phyloP scores from a whole-genome alignment of 2,888 invertebrate species.

The Catotricha subobsoleta region DNA sequence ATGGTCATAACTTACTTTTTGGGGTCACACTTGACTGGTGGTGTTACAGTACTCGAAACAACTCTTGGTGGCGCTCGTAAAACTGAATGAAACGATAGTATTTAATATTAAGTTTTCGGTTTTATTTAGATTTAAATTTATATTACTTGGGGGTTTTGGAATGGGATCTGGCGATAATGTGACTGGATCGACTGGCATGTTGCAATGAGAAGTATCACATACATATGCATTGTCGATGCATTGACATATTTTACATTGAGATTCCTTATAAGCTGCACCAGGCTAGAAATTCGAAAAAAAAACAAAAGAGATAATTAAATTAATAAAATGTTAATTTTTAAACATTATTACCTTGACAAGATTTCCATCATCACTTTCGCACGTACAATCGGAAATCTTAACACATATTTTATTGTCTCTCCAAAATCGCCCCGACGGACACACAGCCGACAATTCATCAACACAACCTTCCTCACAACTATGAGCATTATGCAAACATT shows the following conservation, averaged over 20 bases:
- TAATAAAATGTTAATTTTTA: slow-evolving; percentile 1
- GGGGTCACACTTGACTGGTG: slow-evolving; percentile 30
- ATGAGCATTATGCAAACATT: slow-evolving; percentile 18
- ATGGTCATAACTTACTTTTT: slow-evolving; percentile 20
- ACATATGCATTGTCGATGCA: slow-evolving; percentile 9
- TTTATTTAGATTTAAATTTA: too few species aligned
- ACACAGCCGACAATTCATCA: slow-evolving; percentile 28
- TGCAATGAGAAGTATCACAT: slow-evolving; percentile 7
- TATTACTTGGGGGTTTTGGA: too few species aligned
- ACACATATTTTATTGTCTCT: slow-evolving; percentile 58
- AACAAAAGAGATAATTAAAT: slow-evolving; percentile 3
- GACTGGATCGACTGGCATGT: background rate
- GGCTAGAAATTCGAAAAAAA: slow-evolving; percentile 37
- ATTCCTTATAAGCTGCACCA: slow-evolving; percentile 8
- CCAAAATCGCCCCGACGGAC: slow-evolving; percentile 44
- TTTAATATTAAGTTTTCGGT: too few species aligned
- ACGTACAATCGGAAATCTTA: slow-evolving; percentile 53
- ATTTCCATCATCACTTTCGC: slow-evolving; percentile 43
- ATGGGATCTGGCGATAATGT: too few species aligned
- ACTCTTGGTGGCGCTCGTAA: slow-evolving; percentile 6
- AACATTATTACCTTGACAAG: slow-evolving; percentile 38
- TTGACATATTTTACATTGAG: slow-evolving; percentile 6
- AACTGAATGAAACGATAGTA: too few species aligned
- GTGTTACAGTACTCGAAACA: slow-evolving; percentile 24
- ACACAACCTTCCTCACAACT: slow-evolving; percentile 24